These are phyloP conservation scores for Dasyprocta punctata DNA, from an alignment of 2,113 vertebrate species.

Conservation along the genomic window DNA sequence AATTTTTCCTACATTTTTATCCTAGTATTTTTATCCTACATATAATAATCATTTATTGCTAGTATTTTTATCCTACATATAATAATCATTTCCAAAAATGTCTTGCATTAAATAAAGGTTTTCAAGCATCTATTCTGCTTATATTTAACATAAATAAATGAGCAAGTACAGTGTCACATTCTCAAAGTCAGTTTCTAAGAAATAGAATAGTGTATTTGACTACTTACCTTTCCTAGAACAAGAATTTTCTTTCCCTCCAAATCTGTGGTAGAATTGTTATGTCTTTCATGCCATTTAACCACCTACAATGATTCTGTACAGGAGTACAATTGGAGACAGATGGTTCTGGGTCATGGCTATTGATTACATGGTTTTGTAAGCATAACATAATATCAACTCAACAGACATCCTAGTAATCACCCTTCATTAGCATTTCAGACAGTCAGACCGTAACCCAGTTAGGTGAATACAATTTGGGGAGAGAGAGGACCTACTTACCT, in stretches of 20 bases:
- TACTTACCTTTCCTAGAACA: not conserved
- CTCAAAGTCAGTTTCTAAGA: slow-evolving; percentile 34
- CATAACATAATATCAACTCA: not conserved
- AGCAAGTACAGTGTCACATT: not conserved
- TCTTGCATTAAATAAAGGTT: not conserved
- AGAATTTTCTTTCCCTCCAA: not conserved
- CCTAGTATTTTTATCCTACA: not conserved
- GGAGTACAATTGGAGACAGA: not conserved
- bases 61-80: not conserved
- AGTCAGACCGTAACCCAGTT: not conserved
- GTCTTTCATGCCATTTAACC: not conserved
- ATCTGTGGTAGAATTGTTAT: not conserved
- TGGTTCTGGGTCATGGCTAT: not conserved
- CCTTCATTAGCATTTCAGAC: not conserved
- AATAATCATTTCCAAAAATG: not conserved
- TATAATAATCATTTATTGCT: not conserved
- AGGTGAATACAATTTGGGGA: not conserved
- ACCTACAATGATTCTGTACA: not conserved
- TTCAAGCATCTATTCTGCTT: not conserved
- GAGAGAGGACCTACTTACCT: not conserved
- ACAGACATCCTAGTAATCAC: not conserved
- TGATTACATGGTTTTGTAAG: slow-evolving; percentile 29
- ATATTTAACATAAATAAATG: not conserved
- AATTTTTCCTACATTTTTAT: too few species aligned
- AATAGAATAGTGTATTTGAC: not conserved